Percentiles rank a stretch among this genome's conserved stretches.
Conservation (phyloP, 2,888 invertebrate species). For the Tigriopus californicus region DNA sequence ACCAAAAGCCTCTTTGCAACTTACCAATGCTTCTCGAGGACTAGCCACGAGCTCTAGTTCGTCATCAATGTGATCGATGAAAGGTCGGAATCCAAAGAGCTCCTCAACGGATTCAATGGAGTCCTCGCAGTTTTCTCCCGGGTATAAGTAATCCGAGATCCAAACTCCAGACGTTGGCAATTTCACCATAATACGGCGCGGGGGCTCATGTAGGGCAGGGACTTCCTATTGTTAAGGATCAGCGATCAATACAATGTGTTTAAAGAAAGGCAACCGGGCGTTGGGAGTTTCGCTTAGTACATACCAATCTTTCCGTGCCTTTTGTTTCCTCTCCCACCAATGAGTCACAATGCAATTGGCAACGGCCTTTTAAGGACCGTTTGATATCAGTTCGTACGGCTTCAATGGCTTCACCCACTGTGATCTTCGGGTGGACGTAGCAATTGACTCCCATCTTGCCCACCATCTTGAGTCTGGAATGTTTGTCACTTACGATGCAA, state of each 20-base stretch:
- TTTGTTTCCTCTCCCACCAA: neutral
- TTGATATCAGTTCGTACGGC: neutral
- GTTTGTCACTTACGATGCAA: neutral
- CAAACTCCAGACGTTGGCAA: neutral
- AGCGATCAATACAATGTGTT: no score
- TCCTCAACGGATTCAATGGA: neutral
- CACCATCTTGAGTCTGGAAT: neutral
- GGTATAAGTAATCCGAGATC: neutral
- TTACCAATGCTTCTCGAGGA: neutral
- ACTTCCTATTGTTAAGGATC: neutral
- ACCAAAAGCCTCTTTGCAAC: neutral
- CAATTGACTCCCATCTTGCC: neutral
- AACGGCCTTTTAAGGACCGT: neutral
- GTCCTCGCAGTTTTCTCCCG: slow-evolving; percentile 1
- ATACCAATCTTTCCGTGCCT: neutral
- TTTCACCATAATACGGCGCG: neutral
- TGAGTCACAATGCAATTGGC: slow-evolving; percentile 4
- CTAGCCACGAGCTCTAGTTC: slow-evolving; percentile 5
- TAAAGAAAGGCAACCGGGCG: no score
- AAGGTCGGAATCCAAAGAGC: slow-evolving; percentile 2
- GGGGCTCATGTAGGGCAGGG: slow-evolving; percentile 1
- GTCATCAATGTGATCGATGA: slow-evolving; percentile 3
- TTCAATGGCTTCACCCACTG: neutral
- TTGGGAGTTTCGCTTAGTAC: no score
- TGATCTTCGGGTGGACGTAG: neutral